Percentiles rank a stretch among this genome's conserved stretches.
Evolutionary conservation across 2,797 vertebrate species (phyloP).

Genomic region (Scyliorhinus canicula): DNA sequence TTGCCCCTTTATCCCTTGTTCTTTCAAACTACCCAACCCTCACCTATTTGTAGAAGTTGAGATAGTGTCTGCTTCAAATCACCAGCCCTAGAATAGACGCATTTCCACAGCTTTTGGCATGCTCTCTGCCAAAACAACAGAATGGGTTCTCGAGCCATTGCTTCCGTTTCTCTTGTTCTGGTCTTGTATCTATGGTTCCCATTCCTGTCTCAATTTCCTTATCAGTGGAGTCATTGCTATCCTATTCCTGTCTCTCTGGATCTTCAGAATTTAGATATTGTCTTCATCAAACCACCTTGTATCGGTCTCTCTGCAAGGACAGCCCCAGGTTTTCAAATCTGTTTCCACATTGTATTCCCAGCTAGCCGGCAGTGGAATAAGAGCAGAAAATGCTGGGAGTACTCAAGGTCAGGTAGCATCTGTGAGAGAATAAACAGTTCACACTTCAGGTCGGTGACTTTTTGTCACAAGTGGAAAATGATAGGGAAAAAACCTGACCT

Average conservation of each 20-base stretch:
- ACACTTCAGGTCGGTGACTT: too few species aligned
- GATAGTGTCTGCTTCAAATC: neutral
- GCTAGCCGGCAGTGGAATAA: neutral
- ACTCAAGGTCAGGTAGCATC: too few species aligned
- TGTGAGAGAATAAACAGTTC: too few species aligned
- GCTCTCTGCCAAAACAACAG: neutral
- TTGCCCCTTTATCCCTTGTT: neutral
- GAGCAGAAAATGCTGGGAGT: too few species aligned
- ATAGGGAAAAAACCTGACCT: too few species aligned
- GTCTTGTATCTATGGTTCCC: too few species aligned
- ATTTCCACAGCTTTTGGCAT: neutral
- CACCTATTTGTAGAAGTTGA: neutral
- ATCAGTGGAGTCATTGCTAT: neutral
- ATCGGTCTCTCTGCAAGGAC: neutral
- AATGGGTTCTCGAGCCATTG: neutral
- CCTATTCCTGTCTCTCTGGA: neutral
- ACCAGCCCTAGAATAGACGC: neutral
- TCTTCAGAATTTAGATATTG: neutral
- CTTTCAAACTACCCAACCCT: neutral
- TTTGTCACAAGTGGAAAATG: too few species aligned
- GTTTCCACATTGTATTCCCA: neutral
- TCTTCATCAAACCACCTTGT: neutral
- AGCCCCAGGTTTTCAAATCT: neutral
- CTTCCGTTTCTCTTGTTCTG: neutral
- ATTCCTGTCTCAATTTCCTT: neutral